These are phyloP conservation scores for Petrosia ficiformis DNA, from an alignment of 37 sponge, comb jelly and placozoan species.

Conservation along the genomic window DNA sequence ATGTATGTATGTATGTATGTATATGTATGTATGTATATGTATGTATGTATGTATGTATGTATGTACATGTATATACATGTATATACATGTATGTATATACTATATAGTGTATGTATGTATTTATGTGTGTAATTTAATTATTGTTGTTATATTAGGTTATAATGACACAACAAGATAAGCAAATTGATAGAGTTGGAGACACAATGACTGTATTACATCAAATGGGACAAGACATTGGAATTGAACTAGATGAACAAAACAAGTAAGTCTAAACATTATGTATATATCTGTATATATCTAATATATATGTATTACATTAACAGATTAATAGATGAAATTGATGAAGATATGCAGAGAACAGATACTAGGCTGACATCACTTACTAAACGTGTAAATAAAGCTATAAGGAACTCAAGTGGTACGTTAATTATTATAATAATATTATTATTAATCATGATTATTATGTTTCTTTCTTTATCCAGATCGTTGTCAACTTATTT, in stretches of 20 bases:
- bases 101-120: no score
- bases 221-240: constrained; percentile 87
- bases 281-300: constrained; percentile 7
- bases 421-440: constrained; percentile 19
- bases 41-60: no score
- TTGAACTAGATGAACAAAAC: constrained; percentile 82
- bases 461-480: constrained; percentile 16
- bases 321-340: constrained; percentile 83
- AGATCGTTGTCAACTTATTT: constrained; percentile 74
- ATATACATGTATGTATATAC: no score
- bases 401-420: constrained; percentile 71
- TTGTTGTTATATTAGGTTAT: constrained; percentile 23
- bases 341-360: constrained; percentile 75
- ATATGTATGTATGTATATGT: no score
- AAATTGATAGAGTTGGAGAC: constrained; percentile 66
- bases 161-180: constrained; percentile 72
- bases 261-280: constrained; percentile 38
- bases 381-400: constrained; percentile 67
- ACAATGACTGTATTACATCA: constrained; percentile 60
- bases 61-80: constrained; percentile 3
- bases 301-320: not conserved
- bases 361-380: constrained; percentile 71
- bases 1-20: no score
- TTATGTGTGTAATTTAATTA: not conserved
- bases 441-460: not conserved